These are phyloP conservation scores for Cheirogaleus medius DNA, from an alignment of 2,113 vertebrate species.

Conservation along the genomic window DNA sequence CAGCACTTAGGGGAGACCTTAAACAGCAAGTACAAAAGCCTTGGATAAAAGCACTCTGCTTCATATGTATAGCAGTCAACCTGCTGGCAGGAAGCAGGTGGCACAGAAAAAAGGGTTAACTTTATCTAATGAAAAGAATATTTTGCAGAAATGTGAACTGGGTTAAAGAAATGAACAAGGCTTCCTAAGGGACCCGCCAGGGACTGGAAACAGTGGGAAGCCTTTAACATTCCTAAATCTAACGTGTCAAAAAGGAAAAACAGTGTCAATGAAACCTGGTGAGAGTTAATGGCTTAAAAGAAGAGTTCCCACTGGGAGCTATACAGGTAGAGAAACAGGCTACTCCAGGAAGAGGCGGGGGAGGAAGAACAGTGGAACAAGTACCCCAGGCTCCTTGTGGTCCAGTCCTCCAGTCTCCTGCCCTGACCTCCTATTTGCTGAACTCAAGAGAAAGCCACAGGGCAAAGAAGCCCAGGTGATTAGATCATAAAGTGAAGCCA, in stretches of 20 bases:
- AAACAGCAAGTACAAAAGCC: neutral
- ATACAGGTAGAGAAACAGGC: neutral
- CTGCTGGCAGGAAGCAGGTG: neutral
- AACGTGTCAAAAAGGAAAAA: neutral
- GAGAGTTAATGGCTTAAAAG: neutral
- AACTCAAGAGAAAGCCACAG: neutral
- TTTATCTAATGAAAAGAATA: neutral
- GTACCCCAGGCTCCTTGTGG: neutral
- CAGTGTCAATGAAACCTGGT: neutral
- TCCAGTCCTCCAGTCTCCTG: neutral
- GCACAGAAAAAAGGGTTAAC: neutral
- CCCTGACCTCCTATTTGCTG: neutral
- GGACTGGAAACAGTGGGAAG: neutral
- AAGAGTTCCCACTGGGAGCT: neutral
- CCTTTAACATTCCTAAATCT: neutral
- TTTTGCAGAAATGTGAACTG: neutral
- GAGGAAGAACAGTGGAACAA: neutral
- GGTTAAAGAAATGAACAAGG: neutral
- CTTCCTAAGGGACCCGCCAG: neutral
- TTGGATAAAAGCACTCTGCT: neutral
- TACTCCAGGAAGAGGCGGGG: neutral
- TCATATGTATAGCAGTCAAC: neutral
- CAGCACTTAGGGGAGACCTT: neutral
- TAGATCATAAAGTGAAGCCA: neutral
- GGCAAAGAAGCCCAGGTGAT: neutral